Conservation (phyloP, 2,113 vertebrate genomes). For the Crypturellus undulatus region DNA sequence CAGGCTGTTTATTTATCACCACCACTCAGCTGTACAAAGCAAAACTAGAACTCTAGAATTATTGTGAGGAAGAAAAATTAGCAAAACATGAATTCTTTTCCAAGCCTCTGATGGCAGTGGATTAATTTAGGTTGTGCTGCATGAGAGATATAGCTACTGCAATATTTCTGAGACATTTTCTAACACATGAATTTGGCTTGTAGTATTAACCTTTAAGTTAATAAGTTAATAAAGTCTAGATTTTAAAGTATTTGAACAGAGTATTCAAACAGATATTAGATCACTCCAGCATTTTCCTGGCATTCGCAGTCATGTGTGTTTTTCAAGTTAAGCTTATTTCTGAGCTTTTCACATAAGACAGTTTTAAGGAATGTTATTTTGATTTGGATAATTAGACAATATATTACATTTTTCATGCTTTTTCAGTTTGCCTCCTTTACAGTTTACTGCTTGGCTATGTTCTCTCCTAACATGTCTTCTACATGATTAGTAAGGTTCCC, state of each 20-base stretch:
- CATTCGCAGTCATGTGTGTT: not conserved
- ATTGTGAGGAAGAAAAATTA: not conserved
- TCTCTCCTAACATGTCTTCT: not conserved
- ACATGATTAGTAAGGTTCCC: not conserved
- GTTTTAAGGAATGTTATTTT: not conserved
- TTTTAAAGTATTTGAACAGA: not conserved
- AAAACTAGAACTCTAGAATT: not conserved
- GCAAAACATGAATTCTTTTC: not conserved
- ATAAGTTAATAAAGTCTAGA: not conserved
- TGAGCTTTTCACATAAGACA: not conserved
- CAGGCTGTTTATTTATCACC: conserved; percentile 21
- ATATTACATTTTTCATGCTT: not conserved
- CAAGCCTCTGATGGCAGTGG: not conserved
- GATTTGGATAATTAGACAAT: not conserved
- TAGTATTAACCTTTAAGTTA: not conserved
- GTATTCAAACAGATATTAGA: not conserved
- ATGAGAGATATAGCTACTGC: not conserved
- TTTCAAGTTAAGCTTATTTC: not conserved
- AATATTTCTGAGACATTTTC: not conserved
- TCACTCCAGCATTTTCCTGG: not conserved
- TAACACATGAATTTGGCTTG: not conserved
- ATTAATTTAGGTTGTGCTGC: not conserved
- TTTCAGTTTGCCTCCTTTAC: not conserved
- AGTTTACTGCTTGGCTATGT: not conserved
- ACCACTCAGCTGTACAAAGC: not conserved